phyloP scores from a whole-genome alignment of 2,797 vertebrate genomes.

The Lemur catta region DNA sequence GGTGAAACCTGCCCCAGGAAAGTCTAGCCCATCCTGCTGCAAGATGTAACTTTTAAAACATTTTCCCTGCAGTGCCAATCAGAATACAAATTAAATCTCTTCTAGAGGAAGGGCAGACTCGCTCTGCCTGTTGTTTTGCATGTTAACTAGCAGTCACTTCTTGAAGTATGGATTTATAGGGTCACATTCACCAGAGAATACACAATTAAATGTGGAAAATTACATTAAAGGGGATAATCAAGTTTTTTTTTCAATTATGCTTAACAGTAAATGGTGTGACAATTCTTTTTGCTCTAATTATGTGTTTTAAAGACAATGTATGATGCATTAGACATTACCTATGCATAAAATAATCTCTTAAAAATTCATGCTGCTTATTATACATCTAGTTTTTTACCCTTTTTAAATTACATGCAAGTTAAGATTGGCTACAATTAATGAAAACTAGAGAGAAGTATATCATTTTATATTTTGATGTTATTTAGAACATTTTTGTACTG shows the following conservation, averaged over 20 bases:
- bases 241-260: slow-evolving; percentile 67
- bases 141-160: slow-evolving; percentile 57
- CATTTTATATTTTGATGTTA: slow-evolving; percentile 28
- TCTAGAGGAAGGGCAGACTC: slow-evolving; percentile 69
- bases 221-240: slow-evolving; percentile 77
- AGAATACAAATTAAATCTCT: slow-evolving; percentile 71
- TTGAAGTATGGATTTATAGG: slow-evolving; percentile 51
- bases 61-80: slow-evolving; percentile 16
- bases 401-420: slow-evolving; percentile 8
- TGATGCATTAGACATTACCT: slow-evolving; percentile 18
- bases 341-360: slow-evolving; percentile 39
- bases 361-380: slow-evolving; percentile 24
- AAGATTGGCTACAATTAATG: background rate
- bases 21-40: background rate
- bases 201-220: slow-evolving; percentile 75
- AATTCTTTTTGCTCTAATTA: slow-evolving; percentile 72
- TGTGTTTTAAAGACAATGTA: slow-evolving; percentile 37
- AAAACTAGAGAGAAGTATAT: background rate
- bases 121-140: slow-evolving; percentile 16
- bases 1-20: background rate
- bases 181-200: slow-evolving; percentile 72
- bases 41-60: slow-evolving; percentile 34
- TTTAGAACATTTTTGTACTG: background rate
- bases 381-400: background rate
- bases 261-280: slow-evolving; percentile 67